A percentile compares a stretch with the other conserved stretches of the same genome.
Conservation (phyloP, 2,797 vertebrate genomes). For the Sphaeramia orbicularis region DNA sequence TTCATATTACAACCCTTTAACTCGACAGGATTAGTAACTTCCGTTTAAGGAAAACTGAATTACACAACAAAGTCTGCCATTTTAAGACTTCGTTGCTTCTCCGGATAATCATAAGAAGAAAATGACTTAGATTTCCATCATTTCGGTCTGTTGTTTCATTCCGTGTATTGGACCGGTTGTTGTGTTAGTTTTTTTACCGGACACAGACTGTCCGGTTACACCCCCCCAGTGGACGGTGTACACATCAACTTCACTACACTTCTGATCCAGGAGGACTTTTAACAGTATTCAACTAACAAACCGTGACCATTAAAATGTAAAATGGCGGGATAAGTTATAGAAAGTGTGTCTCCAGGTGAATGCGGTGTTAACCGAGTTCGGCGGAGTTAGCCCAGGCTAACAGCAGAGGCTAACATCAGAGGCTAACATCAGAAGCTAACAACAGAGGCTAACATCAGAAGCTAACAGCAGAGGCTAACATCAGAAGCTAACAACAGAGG, state of each 20-base stretch:
- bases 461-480: too few relatives aligned
- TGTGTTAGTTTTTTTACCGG: background rate
- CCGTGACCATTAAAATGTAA: rapidly evolving
- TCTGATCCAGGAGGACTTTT: background rate
- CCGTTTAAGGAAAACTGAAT: constrained; percentile 3
- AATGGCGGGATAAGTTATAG: rapidly evolving
- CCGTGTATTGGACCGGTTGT: background rate
- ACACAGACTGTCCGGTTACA: background rate
- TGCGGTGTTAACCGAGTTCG: constrained; percentile 1
- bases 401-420: constrained; percentile 30
- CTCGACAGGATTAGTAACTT: background rate
- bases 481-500: too few relatives aligned
- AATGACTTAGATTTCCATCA: background rate
- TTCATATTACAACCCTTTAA: background rate
- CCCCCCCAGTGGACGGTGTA: constrained; percentile 41
- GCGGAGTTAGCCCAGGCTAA: constrained; percentile 51
- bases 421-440: too few relatives aligned
- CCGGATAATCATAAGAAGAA: background rate
- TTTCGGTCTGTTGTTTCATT: background rate
- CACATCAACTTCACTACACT: constrained; percentile 9
- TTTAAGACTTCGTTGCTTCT: background rate
- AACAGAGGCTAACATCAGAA: too few relatives aligned
- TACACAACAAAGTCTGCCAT: background rate
- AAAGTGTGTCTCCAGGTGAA: background rate
- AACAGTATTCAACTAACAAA: rapidly evolving